A percentile compares a stretch with the other conserved stretches of the same genome.
phyloP scores from a whole-genome alignment of 1,140 invertebrate species.

The Panonychus citri region DNA sequence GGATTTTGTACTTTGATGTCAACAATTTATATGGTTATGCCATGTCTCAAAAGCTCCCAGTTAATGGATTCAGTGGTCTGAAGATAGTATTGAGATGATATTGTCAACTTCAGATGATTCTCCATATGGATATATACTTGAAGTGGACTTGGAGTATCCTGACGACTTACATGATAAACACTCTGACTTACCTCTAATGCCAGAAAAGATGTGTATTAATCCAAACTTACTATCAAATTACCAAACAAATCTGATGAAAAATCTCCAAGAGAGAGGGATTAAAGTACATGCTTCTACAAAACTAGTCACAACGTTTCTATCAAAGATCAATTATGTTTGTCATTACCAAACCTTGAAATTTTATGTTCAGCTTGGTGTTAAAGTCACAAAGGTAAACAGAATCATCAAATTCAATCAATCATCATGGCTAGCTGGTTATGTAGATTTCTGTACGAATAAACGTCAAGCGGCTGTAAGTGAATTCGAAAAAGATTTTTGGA shows the following conservation, averaged over 20 bases:
- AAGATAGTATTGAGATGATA: background rate
- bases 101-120: background rate
- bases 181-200: conserved; percentile 20
- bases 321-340: background rate
- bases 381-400: conserved; percentile 26
- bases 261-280: background rate
- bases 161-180: background rate
- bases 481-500: conserved; percentile 20
- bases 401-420: conserved; percentile 26
- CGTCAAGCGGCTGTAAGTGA: conserved; percentile 15
- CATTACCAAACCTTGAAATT: conserved; percentile 17
- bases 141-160: background rate
- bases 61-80: conserved; percentile 1
- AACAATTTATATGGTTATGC: background rate
- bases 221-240: background rate
- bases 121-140: background rate
- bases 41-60: background rate
- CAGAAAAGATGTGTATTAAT: background rate
- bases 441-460: conserved; percentile 23
- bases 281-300: background rate
- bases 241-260: background rate
- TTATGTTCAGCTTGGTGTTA: conserved; percentile 24
- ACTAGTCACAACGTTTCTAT: background rate
- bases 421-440: conserved; percentile 24
- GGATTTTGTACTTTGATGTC: background rate